Evolutionary conservation across 2,113 vertebrate species (phyloP).

Genomic region (Burhinus bistriatus): DNA sequence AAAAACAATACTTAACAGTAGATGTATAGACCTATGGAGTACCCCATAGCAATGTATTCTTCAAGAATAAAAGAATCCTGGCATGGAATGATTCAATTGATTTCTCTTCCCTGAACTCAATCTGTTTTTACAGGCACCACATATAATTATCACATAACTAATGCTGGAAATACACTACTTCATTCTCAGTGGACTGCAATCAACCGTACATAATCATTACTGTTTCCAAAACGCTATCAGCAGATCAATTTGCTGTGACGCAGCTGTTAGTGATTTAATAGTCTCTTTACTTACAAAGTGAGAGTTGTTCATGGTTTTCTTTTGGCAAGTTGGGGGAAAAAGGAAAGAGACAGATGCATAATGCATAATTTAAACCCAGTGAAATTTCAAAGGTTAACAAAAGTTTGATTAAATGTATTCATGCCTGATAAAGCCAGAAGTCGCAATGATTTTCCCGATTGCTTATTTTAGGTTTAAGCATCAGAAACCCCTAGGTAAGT

Average conservation of each 20-base stretch:
- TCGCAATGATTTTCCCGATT: neutral
- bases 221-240: slow-evolving; percentile 4
- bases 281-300: neutral
- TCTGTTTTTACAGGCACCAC: neutral
- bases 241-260: neutral
- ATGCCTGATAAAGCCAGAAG: neutral
- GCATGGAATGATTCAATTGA: neutral
- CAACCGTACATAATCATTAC: neutral
- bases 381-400: neutral
- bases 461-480: neutral
- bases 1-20: neutral
- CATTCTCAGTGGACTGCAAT: neutral
- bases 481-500: neutral
- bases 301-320: neutral
- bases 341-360: neutral
- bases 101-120: neutral
- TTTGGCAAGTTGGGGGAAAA: neutral
- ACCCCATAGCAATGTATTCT: neutral
- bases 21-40: neutral
- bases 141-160: neutral
- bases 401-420: neutral
- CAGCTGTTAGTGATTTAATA: slow-evolving; percentile 18
- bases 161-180: neutral
- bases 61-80: neutral
- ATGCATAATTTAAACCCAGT: neutral